phyloP scores from a whole-genome alignment of 2,888 invertebrate genomes.

The Thymelicus acteon region DNA sequence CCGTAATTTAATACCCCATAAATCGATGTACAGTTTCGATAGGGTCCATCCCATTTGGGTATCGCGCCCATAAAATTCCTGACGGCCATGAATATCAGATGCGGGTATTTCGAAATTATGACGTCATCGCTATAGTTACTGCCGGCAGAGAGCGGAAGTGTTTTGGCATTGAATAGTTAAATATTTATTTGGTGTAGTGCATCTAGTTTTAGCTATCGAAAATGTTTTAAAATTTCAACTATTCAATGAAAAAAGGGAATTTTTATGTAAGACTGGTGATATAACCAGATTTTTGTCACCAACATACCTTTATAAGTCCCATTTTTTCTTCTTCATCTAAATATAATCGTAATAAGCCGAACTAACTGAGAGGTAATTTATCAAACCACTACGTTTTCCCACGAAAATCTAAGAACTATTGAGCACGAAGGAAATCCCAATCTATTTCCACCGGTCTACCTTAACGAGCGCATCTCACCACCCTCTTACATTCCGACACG shows the following conservation, averaged over 20 bases:
- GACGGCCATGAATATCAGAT: slow-evolving; percentile 61
- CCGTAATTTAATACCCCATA: slow-evolving; percentile 47
- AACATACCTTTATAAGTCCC: no score
- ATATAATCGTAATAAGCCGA: no score
- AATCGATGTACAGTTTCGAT: slow-evolving; percentile 53
- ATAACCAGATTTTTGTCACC: no score
- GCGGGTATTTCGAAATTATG: slow-evolving; percentile 62
- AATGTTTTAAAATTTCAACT: no score
- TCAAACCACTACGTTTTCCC: no score
- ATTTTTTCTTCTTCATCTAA: no score
- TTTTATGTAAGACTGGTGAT: no score
- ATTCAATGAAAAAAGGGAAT: no score
- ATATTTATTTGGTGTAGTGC: background rate
- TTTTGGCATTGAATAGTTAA: background rate
- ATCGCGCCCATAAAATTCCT: slow-evolving; percentile 55
- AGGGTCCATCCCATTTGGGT: slow-evolving; percentile 42
- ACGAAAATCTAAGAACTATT: slow-evolving; percentile 8
- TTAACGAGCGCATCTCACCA: slow-evolving; percentile 4
- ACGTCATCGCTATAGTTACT: slow-evolving; percentile 54
- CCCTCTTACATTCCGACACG: slow-evolving; percentile 23
- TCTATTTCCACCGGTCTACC: slow-evolving; percentile 15
- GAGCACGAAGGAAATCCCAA: slow-evolving; percentile 7
- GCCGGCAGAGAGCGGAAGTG: background rate
- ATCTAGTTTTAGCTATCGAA: no score
- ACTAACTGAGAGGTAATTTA: no score